Evolutionary conservation across 35 echinoderm and acorn worm species (phyloP).

Genomic region (Stichopus chloronotus): DNA sequence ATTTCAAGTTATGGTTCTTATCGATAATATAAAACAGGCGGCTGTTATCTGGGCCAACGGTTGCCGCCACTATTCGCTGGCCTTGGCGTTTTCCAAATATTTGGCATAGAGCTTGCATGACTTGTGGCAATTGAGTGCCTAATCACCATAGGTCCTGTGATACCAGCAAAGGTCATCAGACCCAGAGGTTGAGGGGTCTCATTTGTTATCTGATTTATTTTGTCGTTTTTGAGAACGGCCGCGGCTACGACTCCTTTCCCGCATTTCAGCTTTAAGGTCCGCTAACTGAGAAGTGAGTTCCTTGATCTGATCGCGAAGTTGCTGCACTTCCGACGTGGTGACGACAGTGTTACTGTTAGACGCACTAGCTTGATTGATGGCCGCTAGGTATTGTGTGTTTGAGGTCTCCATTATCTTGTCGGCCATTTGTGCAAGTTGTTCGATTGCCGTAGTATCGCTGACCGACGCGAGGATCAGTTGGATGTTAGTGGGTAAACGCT

Average conservation of each 20-base stretch:
- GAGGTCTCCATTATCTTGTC: neutral
- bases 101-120: neutral
- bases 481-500: constrained; percentile 55
- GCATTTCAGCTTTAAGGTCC: neutral
- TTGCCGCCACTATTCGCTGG: constrained; percentile 26
- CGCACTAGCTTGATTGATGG: neutral
- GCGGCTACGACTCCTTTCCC: constrained; percentile 8
- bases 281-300: neutral
- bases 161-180: neutral
- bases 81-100: neutral
- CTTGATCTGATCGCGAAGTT: neutral
- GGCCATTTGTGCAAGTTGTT: neutral
- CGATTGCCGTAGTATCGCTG: neutral
- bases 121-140: neutral
- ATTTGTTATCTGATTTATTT: neutral
- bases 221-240: neutral
- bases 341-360: neutral
- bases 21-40: constrained; percentile 1
- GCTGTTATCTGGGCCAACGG: neutral
- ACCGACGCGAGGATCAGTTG: constrained; percentile 56
- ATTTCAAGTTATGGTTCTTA: neutral
- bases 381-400: neutral
- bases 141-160: neutral
- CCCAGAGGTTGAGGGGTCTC: neutral
- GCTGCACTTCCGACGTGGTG: neutral